Percentiles rank a stretch among this genome's conserved stretches.
phyloP scores from a whole-genome alignment of 1,140 invertebrate genomes.

The Drosophila guanche region DNA sequence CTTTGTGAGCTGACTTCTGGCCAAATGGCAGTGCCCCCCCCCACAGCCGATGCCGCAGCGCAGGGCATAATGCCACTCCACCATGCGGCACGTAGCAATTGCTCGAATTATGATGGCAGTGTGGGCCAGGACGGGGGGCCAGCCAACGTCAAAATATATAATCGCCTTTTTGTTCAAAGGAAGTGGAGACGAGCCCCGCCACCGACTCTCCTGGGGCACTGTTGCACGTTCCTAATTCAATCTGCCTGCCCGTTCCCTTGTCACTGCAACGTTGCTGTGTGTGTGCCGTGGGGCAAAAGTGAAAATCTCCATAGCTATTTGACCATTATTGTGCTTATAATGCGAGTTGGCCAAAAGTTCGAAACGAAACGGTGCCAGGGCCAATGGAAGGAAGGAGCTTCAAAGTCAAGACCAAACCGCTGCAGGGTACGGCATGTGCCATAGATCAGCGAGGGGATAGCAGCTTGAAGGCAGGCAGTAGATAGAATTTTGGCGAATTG shows the following conservation, averaged over 20 bases:
- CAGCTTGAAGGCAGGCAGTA: too few species aligned
- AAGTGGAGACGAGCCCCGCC: too few species aligned
- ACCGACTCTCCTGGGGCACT: not conserved
- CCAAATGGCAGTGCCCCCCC: too few species aligned
- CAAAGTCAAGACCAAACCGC: not conserved
- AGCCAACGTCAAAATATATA: slow-evolving; percentile 69
- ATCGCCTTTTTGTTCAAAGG: slow-evolving; percentile 61
- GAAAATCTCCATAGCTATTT: slow-evolving; percentile 75
- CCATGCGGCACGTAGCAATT: slow-evolving; percentile 69
- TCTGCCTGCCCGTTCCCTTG: not conserved
- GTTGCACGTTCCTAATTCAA: not conserved
- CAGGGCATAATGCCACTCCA: slow-evolving; percentile 52
- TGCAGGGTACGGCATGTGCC: not conserved
- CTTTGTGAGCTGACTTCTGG: too few species aligned
- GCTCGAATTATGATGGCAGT: slow-evolving; percentile 21
- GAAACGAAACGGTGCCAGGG: slow-evolving; percentile 33
- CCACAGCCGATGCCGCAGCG: too few species aligned
- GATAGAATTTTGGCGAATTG: too few species aligned
- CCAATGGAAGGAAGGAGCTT: not conserved
- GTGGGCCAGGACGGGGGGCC: not conserved
- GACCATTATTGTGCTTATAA: slow-evolving; percentile 63
- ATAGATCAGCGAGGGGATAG: not conserved
- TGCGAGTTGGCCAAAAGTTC: slow-evolving; percentile 70
- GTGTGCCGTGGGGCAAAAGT: slow-evolving; percentile 45
- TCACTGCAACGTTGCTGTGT: slow-evolving; percentile 31